These are phyloP conservation scores for Rhombomys opimus DNA, from an alignment of 2,113 vertebrate genomes.

Conservation along the genomic window DNA sequence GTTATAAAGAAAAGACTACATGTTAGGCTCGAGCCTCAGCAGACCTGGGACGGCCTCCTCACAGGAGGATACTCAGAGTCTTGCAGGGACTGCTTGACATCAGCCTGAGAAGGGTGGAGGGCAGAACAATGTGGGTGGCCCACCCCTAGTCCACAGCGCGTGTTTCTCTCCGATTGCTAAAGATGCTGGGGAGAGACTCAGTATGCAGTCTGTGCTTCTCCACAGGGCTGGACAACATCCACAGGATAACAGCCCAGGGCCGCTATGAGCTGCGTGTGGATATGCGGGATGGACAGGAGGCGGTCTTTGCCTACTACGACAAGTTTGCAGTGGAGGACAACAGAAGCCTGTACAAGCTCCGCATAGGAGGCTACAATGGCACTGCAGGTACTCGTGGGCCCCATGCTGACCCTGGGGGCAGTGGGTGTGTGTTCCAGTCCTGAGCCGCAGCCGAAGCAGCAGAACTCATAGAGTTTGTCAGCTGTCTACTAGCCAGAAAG, in stretches of 20 bases:
- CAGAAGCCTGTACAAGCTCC: conserved; percentile 95
- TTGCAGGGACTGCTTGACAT: not conserved
- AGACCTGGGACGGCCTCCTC: not conserved
- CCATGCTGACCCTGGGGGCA: accelerated
- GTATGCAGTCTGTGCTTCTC: not conserved
- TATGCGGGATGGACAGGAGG: conserved; percentile 95
- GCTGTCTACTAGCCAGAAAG: not conserved
- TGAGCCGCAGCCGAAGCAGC: not conserved
- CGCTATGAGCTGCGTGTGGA: conserved; percentile 97
- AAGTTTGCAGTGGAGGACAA: conserved; percentile 94
- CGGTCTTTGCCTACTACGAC: conserved; percentile 94
- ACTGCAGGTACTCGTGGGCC: conserved; percentile 90
- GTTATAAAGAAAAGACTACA: not conserved
- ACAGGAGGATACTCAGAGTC: not conserved
- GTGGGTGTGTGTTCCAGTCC: not conserved
- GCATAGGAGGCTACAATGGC: conserved; percentile 96
- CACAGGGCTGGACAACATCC: conserved; percentile 96
- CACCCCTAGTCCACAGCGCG: not conserved
- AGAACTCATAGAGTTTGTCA: accelerated
- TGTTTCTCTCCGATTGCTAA: not conserved
- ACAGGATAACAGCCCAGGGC: conserved; percentile 94
- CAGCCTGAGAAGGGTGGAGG: not conserved
- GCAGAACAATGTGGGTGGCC: too few species aligned
- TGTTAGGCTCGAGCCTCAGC: not conserved
- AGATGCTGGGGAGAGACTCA: not conserved